Base-by-base conservation (phyloP, 2,113 vertebrate species). In the Ardeotis arabs region DNA sequence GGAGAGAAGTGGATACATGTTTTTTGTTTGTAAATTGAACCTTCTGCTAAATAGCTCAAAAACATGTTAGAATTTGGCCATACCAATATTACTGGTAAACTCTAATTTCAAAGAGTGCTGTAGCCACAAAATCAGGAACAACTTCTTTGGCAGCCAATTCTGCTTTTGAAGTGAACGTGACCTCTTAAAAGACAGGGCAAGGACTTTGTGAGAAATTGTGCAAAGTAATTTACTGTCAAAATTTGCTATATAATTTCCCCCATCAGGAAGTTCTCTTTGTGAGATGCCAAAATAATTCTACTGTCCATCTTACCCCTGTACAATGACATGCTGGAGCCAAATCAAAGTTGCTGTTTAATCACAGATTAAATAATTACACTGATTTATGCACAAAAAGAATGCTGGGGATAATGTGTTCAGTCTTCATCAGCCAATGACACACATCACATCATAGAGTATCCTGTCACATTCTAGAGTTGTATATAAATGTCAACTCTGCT, bases 221-320 rank as follows among this genome's bases (percentile, higher is more conserved):
- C 24, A 89, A 78, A 85, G 77, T 78, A 37, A 49, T 90, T 95
- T 93, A 47, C 60, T 82, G 64, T 95, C 84, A 90, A 93, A 95
- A 90, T 94, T 87, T 95, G 66, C 87, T 89, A 7, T 56, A 72
- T 73, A 88, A 96, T 97, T 97, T 92, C 56, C 52, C 84, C 66
- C 64, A 75, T 72, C 29, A 73, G 68, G 87, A 96, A 93, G 69
- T 78, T 66, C 33, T 86, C 79, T 95, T 78, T 75, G 29, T 85
- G 59, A 89, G 47, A 82, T 50, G 33, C 21, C 68, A 76, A 91
- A 95, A 90, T 90, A 79, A 75, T 93, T 93, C 23, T 41, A 66
- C n/a, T 75, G 64, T 86, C 89, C 35, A 44, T 79, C 67, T 15
- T 77, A 29, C 16, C 90, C 69, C 69, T 74, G 12, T 69, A 35